phyloP scores from a whole-genome alignment of 2,113 vertebrate species.

The Tachysurus fulvidraco region DNA sequence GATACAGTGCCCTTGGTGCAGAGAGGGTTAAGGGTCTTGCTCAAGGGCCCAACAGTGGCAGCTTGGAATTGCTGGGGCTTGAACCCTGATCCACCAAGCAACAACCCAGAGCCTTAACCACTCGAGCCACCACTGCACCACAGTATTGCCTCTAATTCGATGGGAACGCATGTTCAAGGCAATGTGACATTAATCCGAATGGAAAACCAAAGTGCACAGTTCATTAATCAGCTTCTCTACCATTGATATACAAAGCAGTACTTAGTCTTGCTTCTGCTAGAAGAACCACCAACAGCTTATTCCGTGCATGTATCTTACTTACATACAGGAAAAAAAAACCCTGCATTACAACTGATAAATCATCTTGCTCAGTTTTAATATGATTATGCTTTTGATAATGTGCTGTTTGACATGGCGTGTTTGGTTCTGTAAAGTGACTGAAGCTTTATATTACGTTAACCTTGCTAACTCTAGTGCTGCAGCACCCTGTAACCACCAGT shows the following conservation, averaged over 20 bases:
- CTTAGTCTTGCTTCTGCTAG: conserved; percentile 66
- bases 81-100: no score
- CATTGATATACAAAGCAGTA: conserved; percentile 71
- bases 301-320: conserved; percentile 1
- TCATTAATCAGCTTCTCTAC: conserved; percentile 68
- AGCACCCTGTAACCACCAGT: conserved; percentile 65
- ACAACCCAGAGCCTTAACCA: no score
- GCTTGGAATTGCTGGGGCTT: no score
- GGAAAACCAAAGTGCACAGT: conserved; percentile 75
- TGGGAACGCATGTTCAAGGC: conserved; percentile 74
- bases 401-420: background rate
- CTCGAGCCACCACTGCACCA: conserved; percentile 43
- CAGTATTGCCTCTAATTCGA: conserved; percentile 77
- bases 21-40: no score
- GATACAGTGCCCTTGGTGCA: no score
- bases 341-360: background rate
- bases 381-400: background rate
- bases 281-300: conserved; percentile 40
- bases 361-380: background rate
- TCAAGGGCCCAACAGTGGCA: no score
- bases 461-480: conserved; percentile 49
- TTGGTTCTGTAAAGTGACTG: background rate
- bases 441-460: background rate
- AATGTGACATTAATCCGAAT: conserved; percentile 74
- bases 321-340: background rate